Conservation (phyloP, 1,140 invertebrate genomes). For the Vanessa atalanta region DNA sequence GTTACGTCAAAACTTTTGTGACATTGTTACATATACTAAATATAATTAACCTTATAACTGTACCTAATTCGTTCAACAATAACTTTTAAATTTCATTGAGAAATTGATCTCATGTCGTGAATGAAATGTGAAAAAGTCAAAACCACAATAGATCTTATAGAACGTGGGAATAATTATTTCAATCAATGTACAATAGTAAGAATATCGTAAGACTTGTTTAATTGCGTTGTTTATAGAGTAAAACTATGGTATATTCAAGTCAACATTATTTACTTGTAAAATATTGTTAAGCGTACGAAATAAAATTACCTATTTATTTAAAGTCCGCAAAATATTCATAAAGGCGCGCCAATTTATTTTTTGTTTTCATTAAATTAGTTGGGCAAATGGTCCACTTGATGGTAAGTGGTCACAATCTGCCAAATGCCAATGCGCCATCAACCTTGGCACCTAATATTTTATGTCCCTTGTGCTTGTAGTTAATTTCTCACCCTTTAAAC, state of each 20-base stretch:
- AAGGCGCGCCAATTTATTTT: too few relatives aligned
- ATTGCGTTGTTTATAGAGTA: constrained; percentile 43
- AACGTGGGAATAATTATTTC: constrained; percentile 62
- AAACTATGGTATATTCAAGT: background rate
- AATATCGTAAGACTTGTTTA: constrained; percentile 61
- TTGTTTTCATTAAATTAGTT: too few relatives aligned
- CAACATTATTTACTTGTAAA: background rate
- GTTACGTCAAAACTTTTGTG: too few relatives aligned
- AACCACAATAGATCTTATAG: constrained; percentile 55
- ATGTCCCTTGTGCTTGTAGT: too few relatives aligned
- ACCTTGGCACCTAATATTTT: too few relatives aligned
- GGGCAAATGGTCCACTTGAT: too few relatives aligned
- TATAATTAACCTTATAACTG: constrained; percentile 1
- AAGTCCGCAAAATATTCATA: too few relatives aligned
- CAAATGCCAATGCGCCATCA: too few relatives aligned
- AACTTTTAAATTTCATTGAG: constrained; percentile 26
- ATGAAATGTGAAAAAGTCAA: constrained; percentile 29
- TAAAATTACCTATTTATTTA: too few relatives aligned
- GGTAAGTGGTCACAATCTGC: too few relatives aligned
- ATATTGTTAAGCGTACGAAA: background rate
- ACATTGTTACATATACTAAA: background rate
- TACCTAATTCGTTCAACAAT: constrained; percentile 18
- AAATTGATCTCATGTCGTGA: constrained; percentile 29
- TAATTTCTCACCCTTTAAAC: too few relatives aligned
- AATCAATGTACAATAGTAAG: constrained; percentile 59